Evolutionary conservation across 2,113 vertebrate species (phyloP).

Genomic region (Alaudala cheleensis): DNA sequence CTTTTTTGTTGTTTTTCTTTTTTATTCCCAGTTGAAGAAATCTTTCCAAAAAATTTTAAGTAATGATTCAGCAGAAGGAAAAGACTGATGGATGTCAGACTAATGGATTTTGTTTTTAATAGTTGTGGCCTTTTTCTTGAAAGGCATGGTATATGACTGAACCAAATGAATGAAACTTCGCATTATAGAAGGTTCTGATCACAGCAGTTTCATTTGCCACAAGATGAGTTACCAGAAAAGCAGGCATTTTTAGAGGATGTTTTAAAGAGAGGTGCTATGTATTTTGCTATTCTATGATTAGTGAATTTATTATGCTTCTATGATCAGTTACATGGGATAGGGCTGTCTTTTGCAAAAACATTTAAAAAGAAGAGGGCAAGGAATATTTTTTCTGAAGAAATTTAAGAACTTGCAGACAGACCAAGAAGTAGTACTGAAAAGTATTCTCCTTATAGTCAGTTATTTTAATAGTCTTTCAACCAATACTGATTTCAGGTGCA

Average conservation of each 20-base stretch:
- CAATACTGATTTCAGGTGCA: neutral
- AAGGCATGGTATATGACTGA: neutral
- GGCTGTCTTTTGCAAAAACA: neutral
- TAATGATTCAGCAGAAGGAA: conserved; percentile 52
- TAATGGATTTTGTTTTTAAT: neutral
- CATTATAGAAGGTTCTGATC: neutral
- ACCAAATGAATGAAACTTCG: neutral
- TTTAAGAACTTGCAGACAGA: neutral
- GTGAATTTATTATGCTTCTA: neutral
- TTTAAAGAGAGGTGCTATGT: neutral
- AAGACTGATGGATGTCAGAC: neutral
- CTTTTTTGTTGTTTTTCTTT: neutral
- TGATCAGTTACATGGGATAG: neutral
- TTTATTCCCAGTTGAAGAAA: conserved; percentile 67
- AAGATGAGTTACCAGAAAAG: neutral
- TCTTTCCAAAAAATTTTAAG: conserved; percentile 46
- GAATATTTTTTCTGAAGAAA: neutral
- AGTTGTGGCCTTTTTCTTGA: neutral
- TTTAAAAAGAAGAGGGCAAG: neutral
- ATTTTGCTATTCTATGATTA: neutral
- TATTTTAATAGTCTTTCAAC: neutral
- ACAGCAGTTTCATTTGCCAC: neutral
- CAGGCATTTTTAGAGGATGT: neutral
- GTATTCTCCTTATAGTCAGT: neutral
- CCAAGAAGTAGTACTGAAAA: neutral